Evolutionary conservation across 2,888 invertebrate species (phyloP).

Genomic region (Meteorus cinctellus): DNA sequence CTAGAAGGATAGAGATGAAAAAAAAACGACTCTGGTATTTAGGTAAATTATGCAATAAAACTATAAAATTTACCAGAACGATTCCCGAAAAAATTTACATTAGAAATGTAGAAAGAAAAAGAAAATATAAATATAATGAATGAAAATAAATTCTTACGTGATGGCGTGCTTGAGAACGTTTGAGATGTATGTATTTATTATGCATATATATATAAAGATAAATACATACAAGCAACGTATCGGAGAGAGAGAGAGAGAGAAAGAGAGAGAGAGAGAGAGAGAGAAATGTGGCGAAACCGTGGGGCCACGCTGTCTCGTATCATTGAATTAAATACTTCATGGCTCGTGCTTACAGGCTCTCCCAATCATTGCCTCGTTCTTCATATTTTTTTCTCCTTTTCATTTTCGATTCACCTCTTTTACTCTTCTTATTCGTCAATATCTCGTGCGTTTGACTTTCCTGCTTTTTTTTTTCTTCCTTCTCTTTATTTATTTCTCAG

Average conservation of each 20-base stretch:
- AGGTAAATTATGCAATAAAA: not conserved
- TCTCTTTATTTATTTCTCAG: not conserved
- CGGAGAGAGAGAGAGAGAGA: slow-evolving; percentile 24
- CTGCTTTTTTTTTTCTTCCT: not conserved
- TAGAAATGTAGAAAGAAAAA: not conserved
- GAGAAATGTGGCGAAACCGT: slow-evolving; percentile 58
- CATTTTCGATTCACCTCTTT: not conserved
- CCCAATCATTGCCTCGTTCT: slow-evolving; percentile 28
- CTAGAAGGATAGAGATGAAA: not conserved
- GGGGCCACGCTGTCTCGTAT: slow-evolving; percentile 67
- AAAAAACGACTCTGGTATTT: not conserved
- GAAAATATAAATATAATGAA: not conserved
- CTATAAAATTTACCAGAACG: not conserved
- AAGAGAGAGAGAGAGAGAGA: slow-evolving; percentile 27
- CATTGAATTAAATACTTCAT: slow-evolving; percentile 41
- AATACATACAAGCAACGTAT: not conserved
- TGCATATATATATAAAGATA: not conserved
- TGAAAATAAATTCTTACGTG: slow-evolving; percentile 13
- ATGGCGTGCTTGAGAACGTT: slow-evolving; percentile 6
- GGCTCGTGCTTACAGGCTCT: slow-evolving; percentile 53
- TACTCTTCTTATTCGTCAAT: not conserved
- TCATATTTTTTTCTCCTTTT: not conserved
- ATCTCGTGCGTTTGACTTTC: slow-evolving; percentile 4
- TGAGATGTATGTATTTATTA: slow-evolving; percentile 1
- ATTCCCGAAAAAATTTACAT: not conserved